These are phyloP conservation scores for Halcyon malimbica DNA, from an alignment of 2,113 vertebrate genomes.

Conservation along the genomic window DNA sequence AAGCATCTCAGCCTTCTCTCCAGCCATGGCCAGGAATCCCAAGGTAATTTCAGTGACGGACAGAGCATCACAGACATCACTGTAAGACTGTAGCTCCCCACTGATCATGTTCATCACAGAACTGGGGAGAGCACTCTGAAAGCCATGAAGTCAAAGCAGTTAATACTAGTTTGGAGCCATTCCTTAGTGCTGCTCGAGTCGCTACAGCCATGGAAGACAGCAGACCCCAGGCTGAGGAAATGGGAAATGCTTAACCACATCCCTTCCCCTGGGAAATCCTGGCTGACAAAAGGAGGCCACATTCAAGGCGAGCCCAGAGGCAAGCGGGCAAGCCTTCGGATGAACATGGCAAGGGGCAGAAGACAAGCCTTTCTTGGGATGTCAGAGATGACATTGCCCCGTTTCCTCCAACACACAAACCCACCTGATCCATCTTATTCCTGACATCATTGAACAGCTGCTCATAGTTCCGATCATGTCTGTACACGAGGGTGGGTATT, in stretches of 20 bases:
- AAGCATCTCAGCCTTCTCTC: constrained; percentile 78
- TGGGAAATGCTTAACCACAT: neutral
- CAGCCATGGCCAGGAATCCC: constrained; percentile 90
- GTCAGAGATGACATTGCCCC: neutral
- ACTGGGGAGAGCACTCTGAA: constrained; percentile 81
- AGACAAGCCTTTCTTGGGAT: neutral
- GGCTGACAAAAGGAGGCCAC: neutral
- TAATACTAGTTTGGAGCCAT: neutral
- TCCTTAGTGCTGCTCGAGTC: neutral
- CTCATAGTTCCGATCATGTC: constrained; percentile 90
- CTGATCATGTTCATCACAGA: constrained; percentile 73
- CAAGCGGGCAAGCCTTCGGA: neutral
- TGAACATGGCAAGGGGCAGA: neutral
- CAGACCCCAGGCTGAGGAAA: neutral
- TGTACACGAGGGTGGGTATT: constrained; percentile 88
- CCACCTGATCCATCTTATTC: constrained; percentile 85
- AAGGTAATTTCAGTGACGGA: constrained; percentile 83
- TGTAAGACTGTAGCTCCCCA: constrained; percentile 89
- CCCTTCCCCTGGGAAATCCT: neutral
- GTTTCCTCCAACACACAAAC: neutral
- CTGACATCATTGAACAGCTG: constrained; percentile 84
- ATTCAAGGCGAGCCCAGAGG: neutral
- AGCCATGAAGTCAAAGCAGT: neutral
- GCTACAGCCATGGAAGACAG: neutral
- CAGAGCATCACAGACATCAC: constrained; percentile 90